Evolutionary conservation across 2,113 vertebrate species (phyloP).

Genomic region (Ornithorhynchus anatinus): DNA sequence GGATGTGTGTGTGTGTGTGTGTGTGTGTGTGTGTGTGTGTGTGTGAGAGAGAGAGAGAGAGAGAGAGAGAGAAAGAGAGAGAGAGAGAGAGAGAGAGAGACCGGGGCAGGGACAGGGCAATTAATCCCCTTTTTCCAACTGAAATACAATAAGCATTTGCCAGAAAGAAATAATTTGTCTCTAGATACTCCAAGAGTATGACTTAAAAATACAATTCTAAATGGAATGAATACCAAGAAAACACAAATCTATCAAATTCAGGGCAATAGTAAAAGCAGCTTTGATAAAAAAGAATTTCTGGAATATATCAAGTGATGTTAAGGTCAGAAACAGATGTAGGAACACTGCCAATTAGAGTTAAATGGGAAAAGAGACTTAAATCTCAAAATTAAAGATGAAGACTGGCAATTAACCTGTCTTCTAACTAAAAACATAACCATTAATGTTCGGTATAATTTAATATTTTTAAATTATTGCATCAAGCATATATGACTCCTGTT

Average conservation of each 20-base stretch:
- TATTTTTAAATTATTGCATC: conserved; percentile 38
- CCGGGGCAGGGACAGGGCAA: too few species aligned
- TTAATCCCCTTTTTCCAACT: conserved; percentile 20
- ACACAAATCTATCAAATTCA: conserved; percentile 33
- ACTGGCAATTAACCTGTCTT: conserved; percentile 45
- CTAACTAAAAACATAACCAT: conserved; percentile 25
- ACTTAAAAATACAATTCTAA: conserved; percentile 42
- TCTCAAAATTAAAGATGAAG: conserved; percentile 46
- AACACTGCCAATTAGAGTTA: conserved; percentile 43
- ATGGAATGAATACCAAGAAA: conserved; percentile 22
- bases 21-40: too few species aligned
- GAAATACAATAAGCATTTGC: not conserved
- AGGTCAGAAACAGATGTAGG: conserved; percentile 8
- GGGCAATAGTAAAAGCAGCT: conserved; percentile 11
- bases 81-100: too few species aligned
- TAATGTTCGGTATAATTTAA: conserved; percentile 41
- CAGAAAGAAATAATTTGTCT: conserved; percentile 9
- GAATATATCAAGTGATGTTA: conserved; percentile 18
- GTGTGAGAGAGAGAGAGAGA: too few species aligned
- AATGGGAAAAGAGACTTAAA: conserved; percentile 26
- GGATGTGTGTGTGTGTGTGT: not conserved
- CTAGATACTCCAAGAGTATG: not conserved
- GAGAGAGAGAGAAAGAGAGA: too few species aligned
- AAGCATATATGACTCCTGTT: not conserved
- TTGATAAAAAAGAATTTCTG: conserved; percentile 20